Base-by-base conservation (phyloP, 2,888 invertebrate genomes). In the Andrena praecox region DNA sequence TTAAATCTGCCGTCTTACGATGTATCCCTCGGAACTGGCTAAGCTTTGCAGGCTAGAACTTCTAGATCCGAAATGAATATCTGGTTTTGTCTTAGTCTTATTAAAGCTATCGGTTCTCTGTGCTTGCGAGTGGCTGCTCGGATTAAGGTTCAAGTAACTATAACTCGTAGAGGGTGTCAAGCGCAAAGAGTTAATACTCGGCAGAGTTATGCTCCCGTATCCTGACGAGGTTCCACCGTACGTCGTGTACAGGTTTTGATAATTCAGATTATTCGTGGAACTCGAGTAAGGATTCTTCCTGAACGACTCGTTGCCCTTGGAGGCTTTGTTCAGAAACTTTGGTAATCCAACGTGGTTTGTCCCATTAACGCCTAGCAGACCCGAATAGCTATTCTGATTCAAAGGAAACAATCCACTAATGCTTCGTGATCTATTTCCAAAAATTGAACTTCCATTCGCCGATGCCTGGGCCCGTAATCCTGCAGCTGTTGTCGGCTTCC, bases 1-100 rank as follows among this genome's bases (percentile, higher is more conserved):
- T 54, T 50, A 59, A 24, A 66, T 59, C 42, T 62, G 33, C 60
- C 54, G 50, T 94, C 97, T 95, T 97, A 98, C 98, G 95, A 96
- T 96, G 92, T 98, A 98, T 95, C 97, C 97, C 94, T 97, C 97
- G 80, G 97, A 97, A 90, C 96, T 93, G 70, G 93, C 90, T 73
- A 94, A 88, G 78, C 94, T 94, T 86, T 93, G 94, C 62, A 94
- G 83, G 85, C 94, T 94, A 42, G 93, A 92, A 82, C 94, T 94
- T 80, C 93, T 91, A 4, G 93, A 94, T n/a, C 91, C 89, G 29
- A 93, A 89, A 64, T 85, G 90, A 50, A 89, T 64, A 27, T 77
- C 68, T n/a, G 82, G 79, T 67, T 70, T 87, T 1, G 89, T 72
- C 73, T 91, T 93, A 1, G 91, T 85, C 71, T 91, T 87, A 59